A percentile compares a stretch with the other conserved stretches of the same genome.
These are phyloP conservation scores for Galago senegalensis DNA, from an alignment of 2,797 vertebrate genomes.

Conservation along the genomic window DNA sequence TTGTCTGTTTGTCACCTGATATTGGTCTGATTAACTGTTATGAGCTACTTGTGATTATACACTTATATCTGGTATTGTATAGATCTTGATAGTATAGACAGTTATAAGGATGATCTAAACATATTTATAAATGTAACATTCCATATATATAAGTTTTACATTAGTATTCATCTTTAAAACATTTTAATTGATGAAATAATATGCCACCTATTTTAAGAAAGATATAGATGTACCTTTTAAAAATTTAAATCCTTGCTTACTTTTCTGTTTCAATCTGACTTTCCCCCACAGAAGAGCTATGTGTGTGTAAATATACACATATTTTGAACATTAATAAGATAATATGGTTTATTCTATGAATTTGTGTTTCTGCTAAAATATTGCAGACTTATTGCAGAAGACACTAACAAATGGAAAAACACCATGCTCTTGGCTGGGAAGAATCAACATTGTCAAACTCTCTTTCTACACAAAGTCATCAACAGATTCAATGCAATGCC, in stretches of 20 bases:
- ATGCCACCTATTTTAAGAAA: not conserved
- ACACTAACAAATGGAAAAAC: no score
- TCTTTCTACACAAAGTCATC: no score
- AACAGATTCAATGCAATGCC: no score
- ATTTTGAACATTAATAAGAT: not conserved
- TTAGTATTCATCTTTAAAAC: not conserved
- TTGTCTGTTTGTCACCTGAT: not conserved
- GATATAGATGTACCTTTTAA: not conserved
- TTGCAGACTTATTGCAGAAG: not conserved
- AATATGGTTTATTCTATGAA: not conserved
- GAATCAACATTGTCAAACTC: no score
- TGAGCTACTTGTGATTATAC: not conserved
- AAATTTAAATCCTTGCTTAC: not conserved
- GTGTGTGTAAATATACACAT: accelerated
- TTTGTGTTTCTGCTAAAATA: not conserved
- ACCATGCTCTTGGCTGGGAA: no score
- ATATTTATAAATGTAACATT: not conserved
- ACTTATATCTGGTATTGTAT: not conserved
- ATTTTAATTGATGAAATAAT: not conserved
- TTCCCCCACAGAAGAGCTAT: not conserved
- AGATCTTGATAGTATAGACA: not conserved
- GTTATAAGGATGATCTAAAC: not conserved
- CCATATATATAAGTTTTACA: not conserved
- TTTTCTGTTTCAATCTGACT: not conserved
- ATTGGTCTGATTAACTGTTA: not conserved